Conservation (phyloP, 2,113 vertebrate species). For the Xenus cinereus region DNA sequence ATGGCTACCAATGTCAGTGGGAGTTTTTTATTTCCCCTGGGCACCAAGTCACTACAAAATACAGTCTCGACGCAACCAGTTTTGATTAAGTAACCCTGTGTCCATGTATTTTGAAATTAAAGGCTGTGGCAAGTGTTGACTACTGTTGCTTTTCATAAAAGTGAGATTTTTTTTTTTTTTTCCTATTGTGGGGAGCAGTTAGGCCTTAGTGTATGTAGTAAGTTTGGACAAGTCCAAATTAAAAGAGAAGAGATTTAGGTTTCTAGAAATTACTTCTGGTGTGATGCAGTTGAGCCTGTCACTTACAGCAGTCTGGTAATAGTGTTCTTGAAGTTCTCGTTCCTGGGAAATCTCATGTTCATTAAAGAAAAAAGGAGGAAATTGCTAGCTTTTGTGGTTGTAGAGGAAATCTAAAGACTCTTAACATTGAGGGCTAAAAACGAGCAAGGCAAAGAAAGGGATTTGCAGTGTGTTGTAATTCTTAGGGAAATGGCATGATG, state of each 20-base stretch:
- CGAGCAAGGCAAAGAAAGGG: neutral
- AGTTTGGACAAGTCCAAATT: neutral
- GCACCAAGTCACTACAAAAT: neutral
- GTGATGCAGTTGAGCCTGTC: neutral
- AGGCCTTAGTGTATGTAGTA: neutral
- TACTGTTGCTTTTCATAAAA: neutral
- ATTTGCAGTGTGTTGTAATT: neutral
- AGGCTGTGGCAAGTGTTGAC: neutral
- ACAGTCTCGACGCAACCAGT: neutral
- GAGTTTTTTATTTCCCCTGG: neutral
- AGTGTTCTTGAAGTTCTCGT: fast-evolving
- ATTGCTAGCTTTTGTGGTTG: neutral
- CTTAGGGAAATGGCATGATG: neutral
- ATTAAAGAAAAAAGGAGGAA: neutral
- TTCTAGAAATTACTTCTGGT: neutral
- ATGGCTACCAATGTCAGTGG: neutral
- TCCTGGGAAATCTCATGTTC: neutral
- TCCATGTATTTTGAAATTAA: neutral
- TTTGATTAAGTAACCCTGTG: neutral
- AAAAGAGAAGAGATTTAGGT: neutral
- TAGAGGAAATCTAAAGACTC: neutral
- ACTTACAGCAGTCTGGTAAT: neutral
- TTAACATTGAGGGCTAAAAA: neutral
- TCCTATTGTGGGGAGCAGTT: neutral
- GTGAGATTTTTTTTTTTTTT: neutral